Percentiles rank a stretch among this genome's conserved stretches.
phyloP scores from a whole-genome alignment of 2,113 vertebrate genomes.

The Pelmatolapia mariae region DNA sequence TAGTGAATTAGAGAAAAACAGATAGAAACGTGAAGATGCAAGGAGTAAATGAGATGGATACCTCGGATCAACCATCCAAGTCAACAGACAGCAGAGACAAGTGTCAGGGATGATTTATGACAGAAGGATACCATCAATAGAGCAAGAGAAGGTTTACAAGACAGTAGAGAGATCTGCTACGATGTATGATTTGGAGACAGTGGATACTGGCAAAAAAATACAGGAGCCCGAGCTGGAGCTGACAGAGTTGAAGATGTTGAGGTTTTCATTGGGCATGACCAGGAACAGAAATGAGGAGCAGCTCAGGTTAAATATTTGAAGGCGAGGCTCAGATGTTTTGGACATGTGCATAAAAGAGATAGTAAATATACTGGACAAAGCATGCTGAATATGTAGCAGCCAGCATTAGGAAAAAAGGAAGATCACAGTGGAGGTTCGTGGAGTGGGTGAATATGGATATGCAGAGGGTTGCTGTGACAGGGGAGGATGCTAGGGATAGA shows the following conservation, averaged over 20 bases:
- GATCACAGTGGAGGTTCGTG: background rate
- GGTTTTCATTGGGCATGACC: background rate
- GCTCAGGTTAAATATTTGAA: background rate
- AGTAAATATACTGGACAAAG: background rate
- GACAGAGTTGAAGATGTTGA: background rate
- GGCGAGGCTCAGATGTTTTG: background rate
- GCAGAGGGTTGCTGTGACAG: background rate
- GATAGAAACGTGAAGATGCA: background rate
- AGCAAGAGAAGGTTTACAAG: background rate
- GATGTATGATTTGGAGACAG: background rate
- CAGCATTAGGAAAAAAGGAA: background rate
- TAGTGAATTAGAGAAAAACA: background rate
- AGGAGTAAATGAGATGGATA: background rate
- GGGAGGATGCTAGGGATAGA: background rate
- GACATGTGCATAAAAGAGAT: background rate
- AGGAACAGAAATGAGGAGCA: background rate
- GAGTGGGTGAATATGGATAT: background rate
- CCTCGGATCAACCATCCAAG: background rate
- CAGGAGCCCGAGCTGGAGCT: background rate
- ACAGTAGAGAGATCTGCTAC: background rate
- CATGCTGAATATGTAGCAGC: background rate
- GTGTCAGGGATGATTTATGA: background rate
- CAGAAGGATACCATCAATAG: background rate
- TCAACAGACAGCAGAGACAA: background rate
- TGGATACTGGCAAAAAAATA: background rate